Percentiles rank a stretch among this genome's conserved stretches.
These are phyloP conservation scores for Yasuhikotakia modesta DNA, from an alignment of 2,797 vertebrate genomes.

Conservation along the genomic window DNA sequence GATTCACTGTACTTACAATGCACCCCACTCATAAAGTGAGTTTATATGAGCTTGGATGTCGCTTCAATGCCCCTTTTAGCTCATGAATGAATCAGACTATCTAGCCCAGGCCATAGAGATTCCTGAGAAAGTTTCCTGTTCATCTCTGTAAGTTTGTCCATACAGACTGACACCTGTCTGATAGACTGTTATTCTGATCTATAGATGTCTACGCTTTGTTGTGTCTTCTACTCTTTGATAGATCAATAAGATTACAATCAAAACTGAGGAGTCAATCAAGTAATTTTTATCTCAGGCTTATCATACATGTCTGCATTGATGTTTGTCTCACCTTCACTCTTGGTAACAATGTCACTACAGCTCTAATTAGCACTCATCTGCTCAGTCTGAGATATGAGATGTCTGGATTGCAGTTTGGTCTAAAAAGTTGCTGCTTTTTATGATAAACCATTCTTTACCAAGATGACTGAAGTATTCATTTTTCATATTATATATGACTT, in stretches of 20 bases:
- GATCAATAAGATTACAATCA: slow-evolving; percentile 11
- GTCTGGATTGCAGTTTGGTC: no score
- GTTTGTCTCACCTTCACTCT: slow-evolving; percentile 19
- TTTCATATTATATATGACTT: no score
- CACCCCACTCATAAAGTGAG: neutral
- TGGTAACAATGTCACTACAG: slow-evolving; percentile 16
- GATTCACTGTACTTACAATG: neutral
- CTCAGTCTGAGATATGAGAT: neutral
- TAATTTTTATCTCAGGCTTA: slow-evolving; percentile 5
- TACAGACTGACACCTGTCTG: neutral
- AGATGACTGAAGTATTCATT: neutral
- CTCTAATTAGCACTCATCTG: neutral
- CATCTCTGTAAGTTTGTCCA: neutral
- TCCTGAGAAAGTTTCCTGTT: neutral
- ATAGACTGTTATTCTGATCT: neutral
- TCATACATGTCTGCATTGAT: slow-evolving; percentile 36
- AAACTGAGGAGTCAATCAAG: slow-evolving; percentile 28
- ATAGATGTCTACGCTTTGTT: slow-evolving; percentile 9
- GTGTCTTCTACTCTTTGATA: slow-evolving; percentile 2
- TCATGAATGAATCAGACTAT: neutral
- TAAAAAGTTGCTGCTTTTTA: neutral
- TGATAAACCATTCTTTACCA: neutral
- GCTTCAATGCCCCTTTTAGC: neutral
- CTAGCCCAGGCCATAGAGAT: no score
- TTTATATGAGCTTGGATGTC: slow-evolving; percentile 4